Evolutionary conservation across 2,888 invertebrate species (phyloP).

Genomic region (Tenthredo scrophulariae): DNA sequence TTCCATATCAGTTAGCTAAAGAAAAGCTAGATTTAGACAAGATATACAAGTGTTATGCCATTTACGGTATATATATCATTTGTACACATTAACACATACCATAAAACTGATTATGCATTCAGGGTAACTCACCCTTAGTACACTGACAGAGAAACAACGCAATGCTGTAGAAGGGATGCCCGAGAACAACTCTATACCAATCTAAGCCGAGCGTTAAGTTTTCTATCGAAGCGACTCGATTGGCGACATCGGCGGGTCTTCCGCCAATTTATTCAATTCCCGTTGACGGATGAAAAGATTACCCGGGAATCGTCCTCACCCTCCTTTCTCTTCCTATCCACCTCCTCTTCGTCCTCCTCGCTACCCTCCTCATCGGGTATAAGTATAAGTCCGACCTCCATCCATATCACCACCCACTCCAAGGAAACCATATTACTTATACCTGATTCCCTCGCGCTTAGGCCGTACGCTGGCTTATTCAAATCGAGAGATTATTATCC

Average conservation of each 20-base stretch:
- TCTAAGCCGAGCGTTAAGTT: conserved; percentile 46
- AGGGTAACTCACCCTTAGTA: conserved; percentile 23
- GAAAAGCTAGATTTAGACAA: neutral
- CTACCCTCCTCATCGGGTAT: conserved; percentile 39
- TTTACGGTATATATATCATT: neutral
- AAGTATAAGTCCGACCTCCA: conserved; percentile 45
- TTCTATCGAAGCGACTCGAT: conserved; percentile 52
- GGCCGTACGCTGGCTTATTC: conserved; percentile 50
- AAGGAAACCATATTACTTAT: conserved; percentile 52
- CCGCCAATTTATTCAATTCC: conserved; percentile 55
- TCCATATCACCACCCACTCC: conserved; percentile 54
- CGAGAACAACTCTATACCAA: conserved; percentile 47
- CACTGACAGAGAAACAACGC: neutral
- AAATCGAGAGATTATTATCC: conserved; percentile 50
- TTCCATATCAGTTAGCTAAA: neutral
- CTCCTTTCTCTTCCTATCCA: conserved; percentile 17
- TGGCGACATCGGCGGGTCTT: conserved; percentile 52
- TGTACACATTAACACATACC: neutral
- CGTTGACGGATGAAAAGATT: conserved; percentile 53
- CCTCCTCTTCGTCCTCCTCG: neutral
- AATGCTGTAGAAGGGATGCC: conserved; percentile 6
- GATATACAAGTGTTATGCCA: neutral
- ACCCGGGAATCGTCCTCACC: conserved; percentile 44
- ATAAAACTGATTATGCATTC: conserved; percentile 25
- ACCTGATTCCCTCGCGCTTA: conserved; percentile 50